Conservation (phyloP, 1,140 invertebrate genomes). For the Charaxes varanes region DNA sequence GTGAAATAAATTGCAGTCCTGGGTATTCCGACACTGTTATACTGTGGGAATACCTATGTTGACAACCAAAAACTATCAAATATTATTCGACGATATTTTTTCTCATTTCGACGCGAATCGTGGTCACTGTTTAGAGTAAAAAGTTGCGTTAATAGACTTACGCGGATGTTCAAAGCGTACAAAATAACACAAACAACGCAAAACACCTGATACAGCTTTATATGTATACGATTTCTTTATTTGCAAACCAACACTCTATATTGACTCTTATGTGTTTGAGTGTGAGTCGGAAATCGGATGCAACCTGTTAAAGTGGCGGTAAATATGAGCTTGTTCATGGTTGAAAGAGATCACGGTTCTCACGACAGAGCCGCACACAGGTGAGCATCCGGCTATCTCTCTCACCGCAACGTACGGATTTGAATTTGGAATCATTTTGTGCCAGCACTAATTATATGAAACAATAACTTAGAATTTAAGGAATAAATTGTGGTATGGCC, state of each 20-base stretch:
- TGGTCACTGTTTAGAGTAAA: conserved; percentile 42
- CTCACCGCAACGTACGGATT: conserved; percentile 35
- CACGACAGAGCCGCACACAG: conserved; percentile 49
- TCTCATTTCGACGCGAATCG: no score
- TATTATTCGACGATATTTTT: no score
- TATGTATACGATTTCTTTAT: conserved; percentile 22
- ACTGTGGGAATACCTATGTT: no score
- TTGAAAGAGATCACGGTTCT: conserved; percentile 46
- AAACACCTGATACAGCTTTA: conserved; percentile 48
- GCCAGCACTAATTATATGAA: conserved; percentile 33
- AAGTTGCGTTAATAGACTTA: conserved; percentile 59
- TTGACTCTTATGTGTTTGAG: conserved; percentile 10
- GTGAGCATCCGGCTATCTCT: conserved; percentile 66
- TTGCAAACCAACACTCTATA: conserved; percentile 2
- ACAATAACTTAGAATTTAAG: conserved; percentile 19
- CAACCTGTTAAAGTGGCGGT: background rate
- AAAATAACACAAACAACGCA: conserved; percentile 60
- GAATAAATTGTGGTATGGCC: no score
- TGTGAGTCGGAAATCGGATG: conserved; percentile 19
- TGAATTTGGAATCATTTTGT: conserved; percentile 48
- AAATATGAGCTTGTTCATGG: conserved; percentile 17
- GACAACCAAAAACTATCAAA: no score
- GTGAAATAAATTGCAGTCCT: no score
- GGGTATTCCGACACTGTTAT: no score
- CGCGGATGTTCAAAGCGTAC: conserved; percentile 64